Conservation (phyloP, 2,113 vertebrate genomes). For the Callospermophilus lateralis region DNA sequence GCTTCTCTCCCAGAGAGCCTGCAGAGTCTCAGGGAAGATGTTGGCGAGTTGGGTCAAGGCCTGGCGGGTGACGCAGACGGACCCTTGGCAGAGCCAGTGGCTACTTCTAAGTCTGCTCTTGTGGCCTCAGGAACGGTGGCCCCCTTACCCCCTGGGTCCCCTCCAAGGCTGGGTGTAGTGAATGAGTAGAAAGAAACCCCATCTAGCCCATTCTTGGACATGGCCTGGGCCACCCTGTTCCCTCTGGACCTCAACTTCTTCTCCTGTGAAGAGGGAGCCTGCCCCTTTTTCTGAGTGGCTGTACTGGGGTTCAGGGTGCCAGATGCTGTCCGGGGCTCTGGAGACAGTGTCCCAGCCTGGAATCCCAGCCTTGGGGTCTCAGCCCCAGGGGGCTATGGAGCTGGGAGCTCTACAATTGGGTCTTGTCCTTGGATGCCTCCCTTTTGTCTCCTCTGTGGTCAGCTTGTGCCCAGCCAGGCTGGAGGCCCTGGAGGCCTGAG, state of each 20-base stretch:
- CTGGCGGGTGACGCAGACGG: not conserved
- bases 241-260: not conserved
- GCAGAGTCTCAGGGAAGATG: not conserved
- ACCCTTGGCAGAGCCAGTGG: too few relatives aligned
- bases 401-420: not conserved
- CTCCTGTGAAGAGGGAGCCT: not conserved
- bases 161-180: not conserved
- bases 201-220: too few relatives aligned
- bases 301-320: not conserved
- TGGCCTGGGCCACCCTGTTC: not conserved
- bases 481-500: not conserved
- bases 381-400: fast-evolving
- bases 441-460: not conserved
- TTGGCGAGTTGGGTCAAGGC: fast-evolving
- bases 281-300: not conserved
- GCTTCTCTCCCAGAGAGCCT: not conserved
- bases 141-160: not conserved
- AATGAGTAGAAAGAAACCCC: fast-evolving
- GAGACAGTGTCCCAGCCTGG: fast-evolving
- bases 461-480: not conserved
- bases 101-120: not conserved
- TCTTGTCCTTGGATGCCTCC: too few relatives aligned
- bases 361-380: not conserved
- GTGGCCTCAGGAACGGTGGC: not conserved
- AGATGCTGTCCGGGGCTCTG: not conserved